A percentile compares a stretch with the other conserved stretches of the same genome.
phyloP scores from a whole-genome alignment of 2,113 vertebrate genomes.

The Azemiops feae region DNA sequence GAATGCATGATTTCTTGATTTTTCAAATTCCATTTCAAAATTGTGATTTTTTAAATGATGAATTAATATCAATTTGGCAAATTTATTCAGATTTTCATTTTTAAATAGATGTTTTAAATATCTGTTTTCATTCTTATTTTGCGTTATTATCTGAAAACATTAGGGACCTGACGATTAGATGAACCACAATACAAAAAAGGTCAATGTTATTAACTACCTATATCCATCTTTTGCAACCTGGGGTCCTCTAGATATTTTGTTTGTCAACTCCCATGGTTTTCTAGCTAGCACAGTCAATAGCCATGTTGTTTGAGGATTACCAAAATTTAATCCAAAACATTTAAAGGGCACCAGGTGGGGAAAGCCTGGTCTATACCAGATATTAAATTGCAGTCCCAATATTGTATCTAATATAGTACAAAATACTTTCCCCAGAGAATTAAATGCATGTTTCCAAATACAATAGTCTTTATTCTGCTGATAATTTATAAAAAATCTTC shows the following conservation, averaged over 20 bases:
- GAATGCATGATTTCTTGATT: not conserved
- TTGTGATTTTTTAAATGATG: not conserved
- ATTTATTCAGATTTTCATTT: conserved; percentile 33
- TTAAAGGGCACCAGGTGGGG: not conserved
- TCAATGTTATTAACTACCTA: not conserved
- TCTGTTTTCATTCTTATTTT: conserved; percentile 13
- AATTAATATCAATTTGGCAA: not conserved
- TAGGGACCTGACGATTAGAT: not conserved
- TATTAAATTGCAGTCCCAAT: not conserved
- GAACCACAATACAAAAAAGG: not conserved
- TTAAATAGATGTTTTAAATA: not conserved
- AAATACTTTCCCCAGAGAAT: not conserved
- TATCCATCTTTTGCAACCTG: not conserved
- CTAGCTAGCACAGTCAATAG: not conserved
- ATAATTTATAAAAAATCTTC: fast-evolving
- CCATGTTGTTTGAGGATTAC: not conserved
- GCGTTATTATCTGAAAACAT: conserved; percentile 11
- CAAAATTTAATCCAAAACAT: not conserved
- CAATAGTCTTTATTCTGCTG: not conserved
- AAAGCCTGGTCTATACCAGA: not conserved
- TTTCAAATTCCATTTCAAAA: not conserved
- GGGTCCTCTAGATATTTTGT: not conserved
- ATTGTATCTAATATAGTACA: not conserved
- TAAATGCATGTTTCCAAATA: not conserved
- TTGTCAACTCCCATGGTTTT: not conserved